These are phyloP conservation scores for Schizopygopsis malacanthus DNA, from an alignment of 2,797 vertebrate species.

Conservation along the genomic window DNA sequence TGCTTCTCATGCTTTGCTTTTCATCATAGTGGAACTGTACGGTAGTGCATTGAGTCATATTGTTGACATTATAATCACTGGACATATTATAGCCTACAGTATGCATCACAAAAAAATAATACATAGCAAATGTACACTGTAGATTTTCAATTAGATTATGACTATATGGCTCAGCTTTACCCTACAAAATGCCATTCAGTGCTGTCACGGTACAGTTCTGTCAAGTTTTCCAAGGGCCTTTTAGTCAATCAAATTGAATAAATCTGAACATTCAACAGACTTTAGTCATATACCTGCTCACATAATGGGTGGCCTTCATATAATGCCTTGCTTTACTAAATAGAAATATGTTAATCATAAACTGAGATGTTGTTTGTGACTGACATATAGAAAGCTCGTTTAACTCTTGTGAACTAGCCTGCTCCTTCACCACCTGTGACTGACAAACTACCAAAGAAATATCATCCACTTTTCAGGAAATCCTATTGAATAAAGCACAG, in stretches of 20 bases:
- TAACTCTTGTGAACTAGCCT: background rate
- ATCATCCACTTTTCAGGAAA: background rate
- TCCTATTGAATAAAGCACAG: constrained; percentile 5
- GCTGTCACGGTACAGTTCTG: background rate
- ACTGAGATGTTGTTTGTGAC: background rate
- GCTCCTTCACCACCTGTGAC: background rate
- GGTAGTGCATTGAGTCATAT: background rate
- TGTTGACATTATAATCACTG: constrained; percentile 3
- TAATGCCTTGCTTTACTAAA: background rate
- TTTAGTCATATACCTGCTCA: background rate
- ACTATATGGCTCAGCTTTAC: background rate
- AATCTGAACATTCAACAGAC: background rate
- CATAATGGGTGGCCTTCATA: background rate
- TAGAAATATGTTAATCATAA: background rate
- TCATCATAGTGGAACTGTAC: background rate
- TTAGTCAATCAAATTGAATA: constrained; percentile 3
- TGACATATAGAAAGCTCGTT: background rate
- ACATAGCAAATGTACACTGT: background rate
- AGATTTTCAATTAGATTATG: constrained; percentile 14
- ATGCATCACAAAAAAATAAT: background rate
- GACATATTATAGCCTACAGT: background rate
- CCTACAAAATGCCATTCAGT: constrained; percentile 4
- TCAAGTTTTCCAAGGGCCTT: constrained; percentile 1
- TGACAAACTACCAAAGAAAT: constrained; percentile 5
- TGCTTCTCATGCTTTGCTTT: constrained; percentile 12